Evolutionary conservation across 2,797 vertebrate species (phyloP), one percentile per base, ranked within the genome.

Genomic region (Peromyscus melanophrys): DNA sequence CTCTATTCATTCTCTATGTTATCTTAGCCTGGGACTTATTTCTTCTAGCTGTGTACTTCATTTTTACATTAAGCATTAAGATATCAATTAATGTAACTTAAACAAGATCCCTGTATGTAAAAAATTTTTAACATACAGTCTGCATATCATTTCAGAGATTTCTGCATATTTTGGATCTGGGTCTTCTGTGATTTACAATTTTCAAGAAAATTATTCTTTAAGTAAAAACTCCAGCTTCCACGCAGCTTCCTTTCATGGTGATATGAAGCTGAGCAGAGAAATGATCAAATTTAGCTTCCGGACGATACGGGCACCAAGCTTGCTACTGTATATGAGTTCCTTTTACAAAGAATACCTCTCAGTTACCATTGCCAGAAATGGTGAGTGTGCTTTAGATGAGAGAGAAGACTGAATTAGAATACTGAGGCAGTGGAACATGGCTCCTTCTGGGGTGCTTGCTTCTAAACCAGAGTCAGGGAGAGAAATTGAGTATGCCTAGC

Each of bases 341-440:
- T 98, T 99, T 98, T 99, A 99, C 97, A 98, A 98, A 94, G 99
- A 99, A 95, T 99, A 99, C 84, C 98, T 99, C 95, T 99, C 99
- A 0, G 61, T 99, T 91, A 98, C 99, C 94, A 98, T 99, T 78
- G 99, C 99, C 95, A 99, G 98, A 98, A 99, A 99, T 0, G 99
- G 99, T 99, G 97, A 99, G 99, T 98, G 90, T 69, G 89, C 89
- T 76, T 83, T 52, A 92, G 59, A 29, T 37, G 80, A 71, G 73
- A 57, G 57, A 81, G 11, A 73, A 85, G 16, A 25, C 1, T 12
- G 0, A 31, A 23, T 95, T 34, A 83, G 95, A 92, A 6, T 59
- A 0, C 12, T 11, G 46, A 25, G 31, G 67, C 2, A 2, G 27
- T 67, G 84, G 40, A n/a, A 37, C 55, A n/a, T 2, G 46, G 16